A percentile compares a stretch with the other conserved stretches of the same genome.
Conservation (phyloP, 2,888 invertebrate species). For the Leptothorax acervorum region DNA sequence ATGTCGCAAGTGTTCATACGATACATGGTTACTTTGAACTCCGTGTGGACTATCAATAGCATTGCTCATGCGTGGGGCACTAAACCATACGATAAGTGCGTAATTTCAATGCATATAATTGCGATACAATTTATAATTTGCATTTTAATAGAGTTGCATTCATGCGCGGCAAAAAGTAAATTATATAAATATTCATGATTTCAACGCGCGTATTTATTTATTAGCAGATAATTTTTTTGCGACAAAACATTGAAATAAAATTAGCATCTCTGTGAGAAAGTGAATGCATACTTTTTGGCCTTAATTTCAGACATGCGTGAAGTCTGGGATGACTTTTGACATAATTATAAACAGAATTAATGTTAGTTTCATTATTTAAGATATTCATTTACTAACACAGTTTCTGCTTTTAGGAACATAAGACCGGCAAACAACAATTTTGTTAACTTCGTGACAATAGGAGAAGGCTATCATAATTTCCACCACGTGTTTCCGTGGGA, state of each 20-base stretch:
- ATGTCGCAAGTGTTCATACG: constrained; percentile 86
- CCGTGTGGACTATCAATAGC: constrained; percentile 88
- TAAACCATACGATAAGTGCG: constrained; percentile 18
- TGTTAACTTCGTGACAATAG: constrained; percentile 91
- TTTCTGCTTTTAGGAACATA: constrained; percentile 87
- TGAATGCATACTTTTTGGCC: background rate
- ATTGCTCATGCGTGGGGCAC: constrained; percentile 70
- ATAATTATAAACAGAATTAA: background rate
- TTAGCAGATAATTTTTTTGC: background rate
- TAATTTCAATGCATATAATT: background rate
- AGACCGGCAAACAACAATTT: constrained; percentile 90
- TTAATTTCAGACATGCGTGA: no score
- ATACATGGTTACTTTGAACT: constrained; percentile 86
- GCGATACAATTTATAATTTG: background rate
- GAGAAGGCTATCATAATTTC: constrained; percentile 94
- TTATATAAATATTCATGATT: background rate
- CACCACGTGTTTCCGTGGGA: constrained; percentile 91
- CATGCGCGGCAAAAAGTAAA: background rate
- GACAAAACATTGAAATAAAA: background rate
- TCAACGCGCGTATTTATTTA: background rate
- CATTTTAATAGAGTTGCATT: background rate
- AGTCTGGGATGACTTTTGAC: background rate
- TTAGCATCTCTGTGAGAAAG: background rate
- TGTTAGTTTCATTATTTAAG: background rate
- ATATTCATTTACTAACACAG: background rate